Evolutionary conservation across 2,888 invertebrate species (phyloP).

Genomic region (Drosophila phalerata): DNA sequence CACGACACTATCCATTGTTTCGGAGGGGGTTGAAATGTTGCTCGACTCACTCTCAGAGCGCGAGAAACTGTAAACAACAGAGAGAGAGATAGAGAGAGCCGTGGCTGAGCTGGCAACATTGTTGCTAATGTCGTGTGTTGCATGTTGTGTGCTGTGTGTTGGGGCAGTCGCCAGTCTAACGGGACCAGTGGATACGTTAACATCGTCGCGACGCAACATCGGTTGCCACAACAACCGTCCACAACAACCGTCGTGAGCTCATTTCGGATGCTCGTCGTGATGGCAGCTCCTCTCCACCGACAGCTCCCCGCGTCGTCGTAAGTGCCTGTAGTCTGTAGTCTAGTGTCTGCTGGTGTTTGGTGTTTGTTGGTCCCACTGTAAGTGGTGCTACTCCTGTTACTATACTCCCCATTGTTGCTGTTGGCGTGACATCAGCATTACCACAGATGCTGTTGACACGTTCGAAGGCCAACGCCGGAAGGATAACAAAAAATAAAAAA

Average conservation of each 20-base stretch:
- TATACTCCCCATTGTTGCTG: not conserved
- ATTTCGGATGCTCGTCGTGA: constrained; percentile 27
- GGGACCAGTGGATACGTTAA: constrained; percentile 80
- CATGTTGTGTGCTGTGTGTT: not conserved
- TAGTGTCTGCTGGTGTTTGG: constrained; percentile 29
- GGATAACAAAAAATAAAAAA: not conserved
- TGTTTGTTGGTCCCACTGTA: constrained; percentile 34
- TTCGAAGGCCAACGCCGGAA: constrained; percentile 71
- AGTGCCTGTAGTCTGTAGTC: constrained; percentile 23
- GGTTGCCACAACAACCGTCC: constrained; percentile 18
- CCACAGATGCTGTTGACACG: constrained; percentile 79
- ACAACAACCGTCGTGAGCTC: constrained; percentile 12
- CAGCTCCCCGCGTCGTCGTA: constrained; percentile 29
- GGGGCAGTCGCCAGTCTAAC: constrained; percentile 62
- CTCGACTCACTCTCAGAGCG: not conserved
- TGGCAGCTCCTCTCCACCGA: constrained; percentile 26
- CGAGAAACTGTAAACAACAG: too few relatives aligned
- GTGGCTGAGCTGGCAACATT: constrained; percentile 30
- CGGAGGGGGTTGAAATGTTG: not conserved
- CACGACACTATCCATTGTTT: not conserved
- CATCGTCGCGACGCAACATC: constrained; percentile 60
- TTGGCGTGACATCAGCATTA: constrained; percentile 65
- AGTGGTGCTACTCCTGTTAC: constrained; percentile 22
- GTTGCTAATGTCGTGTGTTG: constrained; percentile 40
- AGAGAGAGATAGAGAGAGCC: not conserved